These are phyloP conservation scores for Elanus axillaris DNA, from an alignment of 2,113 vertebrate species.

Conservation along the genomic window DNA sequence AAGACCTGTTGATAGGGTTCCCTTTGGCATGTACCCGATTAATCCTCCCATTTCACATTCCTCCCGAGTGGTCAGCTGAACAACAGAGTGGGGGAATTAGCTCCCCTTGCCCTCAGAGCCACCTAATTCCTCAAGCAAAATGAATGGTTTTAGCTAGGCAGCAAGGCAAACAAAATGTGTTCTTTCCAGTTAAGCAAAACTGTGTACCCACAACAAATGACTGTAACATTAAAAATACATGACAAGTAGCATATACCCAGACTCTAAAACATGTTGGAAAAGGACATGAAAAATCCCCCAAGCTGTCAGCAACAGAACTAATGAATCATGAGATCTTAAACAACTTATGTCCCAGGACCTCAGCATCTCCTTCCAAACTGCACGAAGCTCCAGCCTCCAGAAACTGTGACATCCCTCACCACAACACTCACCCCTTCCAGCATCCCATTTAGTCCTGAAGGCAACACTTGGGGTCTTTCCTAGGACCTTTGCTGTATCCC, in stretches of 20 bases:
- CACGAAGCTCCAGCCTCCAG: not conserved
- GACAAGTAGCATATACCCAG: not conserved
- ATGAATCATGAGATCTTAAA: not conserved
- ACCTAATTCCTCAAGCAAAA: not conserved
- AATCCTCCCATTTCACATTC: slow-evolving; percentile 16
- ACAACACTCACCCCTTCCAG: not conserved
- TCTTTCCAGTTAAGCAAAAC: not conserved
- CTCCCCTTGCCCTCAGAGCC: not conserved
- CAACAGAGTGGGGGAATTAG: not conserved
- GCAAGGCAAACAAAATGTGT: not conserved
- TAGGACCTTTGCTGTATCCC: too few species aligned
- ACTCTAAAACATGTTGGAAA: not conserved
- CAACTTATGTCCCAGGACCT: not conserved
- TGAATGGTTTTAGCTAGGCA: not conserved
- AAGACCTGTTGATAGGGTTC: not conserved
- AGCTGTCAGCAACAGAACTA: not conserved
- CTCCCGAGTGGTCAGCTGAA: not conserved
- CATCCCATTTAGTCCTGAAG: not conserved
- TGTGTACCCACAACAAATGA: not conserved
- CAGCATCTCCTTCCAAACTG: not conserved
- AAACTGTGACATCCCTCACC: not conserved
- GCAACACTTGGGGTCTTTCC: not conserved
- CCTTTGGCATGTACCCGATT: not conserved
- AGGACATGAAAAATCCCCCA: not conserved
- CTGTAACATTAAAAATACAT: not conserved